phyloP scores from a whole-genome alignment of 2,113 vertebrate genomes.

The Triplophysa dalaica region DNA sequence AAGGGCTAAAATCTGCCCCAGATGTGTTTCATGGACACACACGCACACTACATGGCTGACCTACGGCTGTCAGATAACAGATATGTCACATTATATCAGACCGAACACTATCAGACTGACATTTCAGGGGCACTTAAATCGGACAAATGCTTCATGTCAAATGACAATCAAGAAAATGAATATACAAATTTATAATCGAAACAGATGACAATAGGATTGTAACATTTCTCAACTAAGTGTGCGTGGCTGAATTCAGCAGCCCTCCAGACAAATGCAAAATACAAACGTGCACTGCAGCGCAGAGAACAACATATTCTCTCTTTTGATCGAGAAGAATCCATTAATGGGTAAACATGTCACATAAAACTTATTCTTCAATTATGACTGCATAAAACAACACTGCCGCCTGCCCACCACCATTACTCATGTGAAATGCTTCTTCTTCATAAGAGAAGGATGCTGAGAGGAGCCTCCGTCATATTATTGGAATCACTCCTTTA shows the following conservation, averaged over 20 bases:
- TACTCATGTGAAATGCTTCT: conserved; percentile 2
- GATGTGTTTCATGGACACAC: not conserved
- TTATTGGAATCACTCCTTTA: not conserved
- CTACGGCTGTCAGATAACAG: conserved; percentile 14
- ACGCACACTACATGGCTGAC: not conserved
- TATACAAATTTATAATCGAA: not conserved
- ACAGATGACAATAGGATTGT: not conserved
- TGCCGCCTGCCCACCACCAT: not conserved
- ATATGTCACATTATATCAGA: conserved; percentile 14
- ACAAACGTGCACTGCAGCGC: no score
- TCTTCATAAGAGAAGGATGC: not conserved
- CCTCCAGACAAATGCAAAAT: not conserved
- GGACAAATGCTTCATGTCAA: not conserved
- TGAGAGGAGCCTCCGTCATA: not conserved
- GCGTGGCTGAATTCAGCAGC: not conserved
- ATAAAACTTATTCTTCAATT: conserved; percentile 16
- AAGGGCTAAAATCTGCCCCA: no score
- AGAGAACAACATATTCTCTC: not conserved
- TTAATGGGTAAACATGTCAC: conserved; percentile 22
- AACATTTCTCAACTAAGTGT: not conserved
- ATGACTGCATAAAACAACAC: not conserved
- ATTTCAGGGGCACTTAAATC: conserved; percentile 7
- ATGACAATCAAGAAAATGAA: not conserved
- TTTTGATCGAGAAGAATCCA: conserved; percentile 20
- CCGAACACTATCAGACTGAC: not conserved